These are phyloP conservation scores for Merodon equestris DNA, from an alignment of 2,888 invertebrate genomes.

Conservation along the genomic window DNA sequence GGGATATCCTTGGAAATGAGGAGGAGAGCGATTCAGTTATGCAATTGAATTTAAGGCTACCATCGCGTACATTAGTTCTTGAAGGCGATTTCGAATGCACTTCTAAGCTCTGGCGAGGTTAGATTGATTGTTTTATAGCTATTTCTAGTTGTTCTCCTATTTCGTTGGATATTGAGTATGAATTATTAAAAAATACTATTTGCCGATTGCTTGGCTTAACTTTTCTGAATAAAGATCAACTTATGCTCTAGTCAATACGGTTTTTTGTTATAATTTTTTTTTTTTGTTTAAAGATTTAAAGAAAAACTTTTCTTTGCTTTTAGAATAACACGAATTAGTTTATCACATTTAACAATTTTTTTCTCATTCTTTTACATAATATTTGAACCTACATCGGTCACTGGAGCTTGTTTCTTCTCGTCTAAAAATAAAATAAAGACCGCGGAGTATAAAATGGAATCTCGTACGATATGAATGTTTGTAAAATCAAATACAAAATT, in stretches of 20 bases:
- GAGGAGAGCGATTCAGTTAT: too few species aligned
- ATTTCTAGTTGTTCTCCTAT: conserved; percentile 16
- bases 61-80: too few species aligned
- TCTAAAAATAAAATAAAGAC: too few species aligned
- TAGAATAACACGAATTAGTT: conserved; percentile 51
- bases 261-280: conserved; percentile 30
- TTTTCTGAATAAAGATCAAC: conserved; percentile 26
- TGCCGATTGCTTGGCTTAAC: neutral
- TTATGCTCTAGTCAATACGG: conserved; percentile 33
- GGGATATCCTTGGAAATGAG: too few species aligned
- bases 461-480: neutral
- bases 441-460: neutral
- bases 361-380: too few species aligned
- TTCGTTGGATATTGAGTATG: conserved; percentile 34
- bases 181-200: conserved; percentile 13
- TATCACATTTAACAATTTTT: conserved; percentile 49
- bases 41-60: too few species aligned
- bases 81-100: too few species aligned
- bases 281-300: neutral
- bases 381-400: too few species aligned
- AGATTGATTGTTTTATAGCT: conserved; percentile 41
- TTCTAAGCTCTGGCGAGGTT: conserved; percentile 32
- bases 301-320: conserved; percentile 13
- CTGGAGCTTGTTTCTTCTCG: too few species aligned
- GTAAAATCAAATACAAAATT: conserved; percentile 25